A percentile compares a stretch with the other conserved stretches of the same genome.
Evolutionary conservation across 2,888 invertebrate species (phyloP).

Genomic region (Spisula solida): DNA sequence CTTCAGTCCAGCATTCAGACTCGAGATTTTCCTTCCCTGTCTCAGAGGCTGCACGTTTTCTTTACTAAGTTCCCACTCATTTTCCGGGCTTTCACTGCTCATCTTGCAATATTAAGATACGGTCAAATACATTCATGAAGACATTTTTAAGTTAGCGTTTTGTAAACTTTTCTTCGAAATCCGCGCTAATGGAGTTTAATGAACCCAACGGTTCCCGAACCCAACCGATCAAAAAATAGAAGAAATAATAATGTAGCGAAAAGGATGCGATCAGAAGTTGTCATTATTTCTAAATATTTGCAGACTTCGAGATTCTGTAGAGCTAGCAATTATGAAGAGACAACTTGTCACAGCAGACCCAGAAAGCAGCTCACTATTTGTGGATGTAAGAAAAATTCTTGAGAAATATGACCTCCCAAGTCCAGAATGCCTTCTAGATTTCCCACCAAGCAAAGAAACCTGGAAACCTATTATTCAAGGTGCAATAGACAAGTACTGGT

Average conservation of each 20-base stretch:
- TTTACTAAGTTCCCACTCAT: constrained; percentile 90
- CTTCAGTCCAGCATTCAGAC: constrained; percentile 92
- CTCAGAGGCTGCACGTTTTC: constrained; percentile 98
- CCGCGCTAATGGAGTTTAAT: background rate
- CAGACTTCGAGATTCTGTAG: no score
- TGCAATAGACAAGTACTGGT: no score
- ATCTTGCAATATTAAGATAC: constrained; percentile 33
- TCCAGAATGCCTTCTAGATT: no score
- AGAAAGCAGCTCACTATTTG: no score
- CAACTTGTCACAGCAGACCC: no score
- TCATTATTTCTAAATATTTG: no score
- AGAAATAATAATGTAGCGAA: background rate
- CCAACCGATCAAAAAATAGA: background rate
- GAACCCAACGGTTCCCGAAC: background rate
- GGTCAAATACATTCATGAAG: background rate
- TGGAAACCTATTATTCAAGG: no score
- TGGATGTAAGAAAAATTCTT: no score
- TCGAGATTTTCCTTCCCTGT: constrained; percentile 94
- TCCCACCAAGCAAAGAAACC: no score
- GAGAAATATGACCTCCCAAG: no score
- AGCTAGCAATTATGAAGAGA: no score
- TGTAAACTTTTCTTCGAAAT: background rate
- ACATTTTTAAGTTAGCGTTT: background rate
- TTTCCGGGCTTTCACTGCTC: constrained; percentile 46
- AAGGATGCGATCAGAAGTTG: background rate